Base-by-base conservation (phyloP, 2,888 invertebrate genomes). In the Stenichneumon culpator region DNA sequence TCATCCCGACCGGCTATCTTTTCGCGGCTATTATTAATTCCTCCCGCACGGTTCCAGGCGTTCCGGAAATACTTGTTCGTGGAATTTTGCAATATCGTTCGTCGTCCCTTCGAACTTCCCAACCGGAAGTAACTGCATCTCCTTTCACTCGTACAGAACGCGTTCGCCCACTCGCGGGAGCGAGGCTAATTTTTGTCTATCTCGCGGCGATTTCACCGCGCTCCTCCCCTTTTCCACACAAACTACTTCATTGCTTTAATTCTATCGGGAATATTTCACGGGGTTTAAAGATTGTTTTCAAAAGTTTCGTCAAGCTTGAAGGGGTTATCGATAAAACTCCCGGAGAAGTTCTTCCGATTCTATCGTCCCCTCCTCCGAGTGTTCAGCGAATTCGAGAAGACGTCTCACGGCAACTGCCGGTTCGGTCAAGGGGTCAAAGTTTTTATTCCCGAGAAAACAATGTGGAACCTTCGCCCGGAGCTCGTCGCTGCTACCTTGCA, bases 11-110 rank as follows among this genome's bases (percentile, higher is more conserved):
- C 16, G 22, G 39, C 44, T 25, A 44, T 25, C 36, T 65, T 73
- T 82, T 78, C 54, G 54, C 16, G 28, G 72, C 72, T 32, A 68
- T 78, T 82, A 78, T 82, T 78, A 78, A 82, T 82, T 68, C 78
- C n/a, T 19, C 67, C 22, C 44, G 44, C 19, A 32, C n/a, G n/a
- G 47, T 22, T 32, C 28, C 22, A 14, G 32, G 73, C 82, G 78
- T 82, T 78, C 82, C 82, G 68, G 82, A 82, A 82, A 82, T 82
- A 82, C 82, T 78, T 78, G 82, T 68, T 78, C 68, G 9, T 28
- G 82, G 82, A 82, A 82, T 82, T 78, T 82, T 67, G 82, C 68
- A 82, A 82, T 82, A 82, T 82, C 82, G 82, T 82, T 82, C 72
- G 67, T 68, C 47, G 72, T 60, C 52, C 50, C 47, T 6, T 39